phyloP scores from a whole-genome alignment of 2,888 invertebrate species.

The Hymenopus coronatus region DNA sequence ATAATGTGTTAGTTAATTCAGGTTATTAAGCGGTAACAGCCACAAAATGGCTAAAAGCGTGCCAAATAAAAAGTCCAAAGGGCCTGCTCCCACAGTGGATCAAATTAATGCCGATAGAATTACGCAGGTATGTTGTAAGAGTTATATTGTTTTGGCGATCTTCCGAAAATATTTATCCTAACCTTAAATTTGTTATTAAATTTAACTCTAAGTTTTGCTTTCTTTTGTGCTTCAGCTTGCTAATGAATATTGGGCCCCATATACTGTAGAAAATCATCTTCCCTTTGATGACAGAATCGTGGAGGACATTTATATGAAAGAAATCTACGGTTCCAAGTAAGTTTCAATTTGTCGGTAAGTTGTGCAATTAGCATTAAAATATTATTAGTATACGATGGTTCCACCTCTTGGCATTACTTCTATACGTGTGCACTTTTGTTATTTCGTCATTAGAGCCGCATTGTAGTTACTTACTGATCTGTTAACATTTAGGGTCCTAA shows the following conservation, averaged over 20 bases:
- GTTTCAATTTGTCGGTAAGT: conserved; percentile 37
- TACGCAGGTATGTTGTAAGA: conserved; percentile 68
- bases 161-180: background rate
- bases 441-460: too few relatives aligned
- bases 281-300: conserved; percentile 76
- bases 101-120: conserved; percentile 89
- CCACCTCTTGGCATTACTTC: too few relatives aligned
- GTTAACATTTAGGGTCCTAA: too few relatives aligned
- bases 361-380: too few relatives aligned
- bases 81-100: conserved; percentile 74
- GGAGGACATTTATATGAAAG: conserved; percentile 84
- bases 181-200: background rate
- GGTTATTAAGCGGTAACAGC: background rate
- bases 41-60: background rate
- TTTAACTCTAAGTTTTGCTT: background rate
- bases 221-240: conserved; percentile 65
- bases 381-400: too few relatives aligned
- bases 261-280: conserved; percentile 68
- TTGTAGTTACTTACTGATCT: too few relatives aligned
- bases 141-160: background rate
- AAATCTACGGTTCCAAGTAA: conserved; percentile 80
- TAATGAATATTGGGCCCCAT: conserved; percentile 89
- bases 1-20: background rate
- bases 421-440: too few relatives aligned
- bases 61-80: conserved; percentile 39